Percentiles rank a stretch among this genome's conserved stretches.
Conservation (phyloP, 2,113 vertebrate genomes). For the Gnathonemus echidnorhynchus region DNA sequence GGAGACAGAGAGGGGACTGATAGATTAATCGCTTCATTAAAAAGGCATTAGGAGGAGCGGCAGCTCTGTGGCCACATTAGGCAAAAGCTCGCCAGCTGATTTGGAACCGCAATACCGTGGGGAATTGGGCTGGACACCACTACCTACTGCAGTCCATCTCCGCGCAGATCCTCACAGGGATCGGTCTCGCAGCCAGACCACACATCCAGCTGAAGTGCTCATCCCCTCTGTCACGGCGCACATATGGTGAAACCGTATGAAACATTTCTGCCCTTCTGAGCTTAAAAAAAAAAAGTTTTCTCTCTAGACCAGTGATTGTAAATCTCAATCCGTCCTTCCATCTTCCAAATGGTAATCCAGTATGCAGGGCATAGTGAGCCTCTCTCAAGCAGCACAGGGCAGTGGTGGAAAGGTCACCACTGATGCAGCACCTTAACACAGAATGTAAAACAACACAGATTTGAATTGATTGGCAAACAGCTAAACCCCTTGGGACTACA, state of each 20-base stretch:
- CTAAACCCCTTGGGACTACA: neutral
- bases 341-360: neutral
- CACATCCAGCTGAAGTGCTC: neutral
- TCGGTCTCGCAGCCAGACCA: neutral
- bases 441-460: neutral
- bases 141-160: neutral
- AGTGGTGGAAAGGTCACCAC: neutral
- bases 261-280: neutral
- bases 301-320: constrained; percentile 2
- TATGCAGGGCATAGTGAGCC: neutral
- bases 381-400: neutral
- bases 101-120: constrained; percentile 26
- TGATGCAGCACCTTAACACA: neutral
- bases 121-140: constrained; percentile 14
- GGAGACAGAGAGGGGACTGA: constrained; percentile 18
- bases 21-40: constrained; percentile 71
- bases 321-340: neutral
- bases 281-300: neutral
- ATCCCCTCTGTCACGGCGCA: neutral
- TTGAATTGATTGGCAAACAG: neutral
- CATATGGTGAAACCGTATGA: neutral
- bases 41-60: constrained; percentile 61
- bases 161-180: neutral
- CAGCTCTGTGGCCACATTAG: constrained; percentile 37
- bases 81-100: constrained; percentile 1